phyloP scores from a whole-genome alignment of 2,888 invertebrate species.

The Heliothis peltigera region DNA sequence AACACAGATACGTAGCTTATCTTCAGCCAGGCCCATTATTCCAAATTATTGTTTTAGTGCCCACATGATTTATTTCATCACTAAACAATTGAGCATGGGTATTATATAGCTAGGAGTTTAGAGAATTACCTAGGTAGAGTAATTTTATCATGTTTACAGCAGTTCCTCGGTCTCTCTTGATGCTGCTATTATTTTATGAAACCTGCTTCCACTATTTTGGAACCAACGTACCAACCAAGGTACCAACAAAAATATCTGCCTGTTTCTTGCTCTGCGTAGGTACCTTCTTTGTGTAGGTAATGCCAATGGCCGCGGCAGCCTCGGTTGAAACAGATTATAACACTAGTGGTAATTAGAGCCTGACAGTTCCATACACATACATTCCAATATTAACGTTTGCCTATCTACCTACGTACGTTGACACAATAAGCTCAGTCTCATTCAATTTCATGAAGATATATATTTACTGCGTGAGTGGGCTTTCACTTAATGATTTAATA shows the following conservation, averaged over 20 bases:
- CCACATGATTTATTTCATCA: slow-evolving; percentile 51
- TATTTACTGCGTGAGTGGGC: slow-evolving; percentile 32
- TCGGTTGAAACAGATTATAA: slow-evolving; percentile 23
- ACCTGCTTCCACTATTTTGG: no score
- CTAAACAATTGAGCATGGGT: slow-evolving; percentile 45
- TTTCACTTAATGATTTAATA: slow-evolving; percentile 19
- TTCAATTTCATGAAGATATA: slow-evolving; percentile 41
- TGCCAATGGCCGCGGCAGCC: slow-evolving; percentile 12
- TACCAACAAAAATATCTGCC: no score
- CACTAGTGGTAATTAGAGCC: slow-evolving; percentile 38
- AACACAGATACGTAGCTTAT: slow-evolving; percentile 59
- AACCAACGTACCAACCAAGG: no score
- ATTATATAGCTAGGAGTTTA: neutral
- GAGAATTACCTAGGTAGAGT: no score
- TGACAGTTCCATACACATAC: slow-evolving; percentile 18
- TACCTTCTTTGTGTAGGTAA: neutral
- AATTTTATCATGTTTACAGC: no score
- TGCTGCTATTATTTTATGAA: neutral
- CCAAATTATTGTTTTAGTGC: slow-evolving; percentile 62
- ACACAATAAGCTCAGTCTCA: slow-evolving; percentile 64
- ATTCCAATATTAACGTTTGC: slow-evolving; percentile 27
- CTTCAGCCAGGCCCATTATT: slow-evolving; percentile 61
- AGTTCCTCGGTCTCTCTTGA: neutral
- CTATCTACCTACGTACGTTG: slow-evolving; percentile 54
- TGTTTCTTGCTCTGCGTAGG: neutral